A percentile compares a stretch with the other conserved stretches of the same genome.
phyloP scores from a whole-genome alignment of 2,113 vertebrate species.

The Ceyx cyanopectus region DNA sequence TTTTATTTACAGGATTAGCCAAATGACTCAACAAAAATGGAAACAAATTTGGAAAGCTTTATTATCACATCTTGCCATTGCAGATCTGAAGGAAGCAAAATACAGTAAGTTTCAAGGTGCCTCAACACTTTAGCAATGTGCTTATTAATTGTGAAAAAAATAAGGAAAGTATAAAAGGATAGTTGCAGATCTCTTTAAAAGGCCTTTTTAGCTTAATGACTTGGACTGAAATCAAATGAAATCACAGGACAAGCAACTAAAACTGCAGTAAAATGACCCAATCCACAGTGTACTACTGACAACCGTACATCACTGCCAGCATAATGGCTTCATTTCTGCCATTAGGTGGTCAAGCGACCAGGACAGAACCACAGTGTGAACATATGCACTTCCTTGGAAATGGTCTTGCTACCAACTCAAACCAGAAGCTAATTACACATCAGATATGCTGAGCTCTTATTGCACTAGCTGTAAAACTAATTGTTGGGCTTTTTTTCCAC shows the following conservation, averaged over 20 bases:
- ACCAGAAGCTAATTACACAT: neutral
- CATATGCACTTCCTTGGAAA: accelerated
- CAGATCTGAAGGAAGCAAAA: neutral
- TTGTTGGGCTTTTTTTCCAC: neutral
- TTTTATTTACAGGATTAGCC: slow-evolving; percentile 22
- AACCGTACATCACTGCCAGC: accelerated
- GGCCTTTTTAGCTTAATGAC: neutral
- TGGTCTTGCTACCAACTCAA: neutral
- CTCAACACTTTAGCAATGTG: neutral
- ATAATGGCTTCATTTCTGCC: neutral
- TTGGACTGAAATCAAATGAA: neutral
- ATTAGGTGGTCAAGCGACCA: neutral
- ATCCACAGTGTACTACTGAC: neutral
- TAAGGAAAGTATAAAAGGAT: neutral
- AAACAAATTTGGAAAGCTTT: neutral
- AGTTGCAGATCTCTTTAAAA: neutral
- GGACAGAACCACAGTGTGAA: accelerated
- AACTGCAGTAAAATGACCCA: neutral
- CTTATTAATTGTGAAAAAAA: neutral
- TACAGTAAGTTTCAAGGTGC: neutral
- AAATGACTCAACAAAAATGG: slow-evolving; percentile 2
- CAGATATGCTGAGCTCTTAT: neutral
- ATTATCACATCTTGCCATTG: neutral
- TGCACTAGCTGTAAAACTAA: neutral
- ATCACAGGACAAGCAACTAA: neutral